A percentile compares a stretch with the other conserved stretches of the same genome.
phyloP scores from a whole-genome alignment of 2,113 vertebrate species.

The Phylloscopus whistleri region DNA sequence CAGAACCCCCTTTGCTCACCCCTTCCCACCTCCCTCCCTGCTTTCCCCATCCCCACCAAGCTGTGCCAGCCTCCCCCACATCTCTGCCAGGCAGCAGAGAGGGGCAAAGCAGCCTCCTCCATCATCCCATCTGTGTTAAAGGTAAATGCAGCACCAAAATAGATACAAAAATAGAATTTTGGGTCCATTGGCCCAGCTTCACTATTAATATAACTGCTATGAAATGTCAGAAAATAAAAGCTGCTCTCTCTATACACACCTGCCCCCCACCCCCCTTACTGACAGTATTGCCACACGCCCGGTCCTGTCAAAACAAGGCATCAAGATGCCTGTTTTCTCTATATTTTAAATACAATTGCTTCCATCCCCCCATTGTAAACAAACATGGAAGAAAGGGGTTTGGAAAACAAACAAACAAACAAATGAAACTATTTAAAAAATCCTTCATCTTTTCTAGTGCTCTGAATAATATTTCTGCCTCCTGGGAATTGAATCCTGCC shows the following conservation, averaged over 20 bases:
- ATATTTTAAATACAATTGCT: not conserved
- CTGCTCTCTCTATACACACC: slow-evolving; percentile 27
- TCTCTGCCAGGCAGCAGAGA: not conserved
- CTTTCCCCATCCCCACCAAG: not conserved
- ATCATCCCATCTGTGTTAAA: slow-evolving; percentile 35
- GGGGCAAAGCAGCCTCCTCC: slow-evolving; percentile 20
- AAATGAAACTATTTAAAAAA: not conserved
- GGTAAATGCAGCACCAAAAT: slow-evolving; percentile 74
- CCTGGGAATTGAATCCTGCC: not conserved
- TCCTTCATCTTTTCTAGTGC: not conserved
- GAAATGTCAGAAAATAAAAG: slow-evolving; percentile 74
- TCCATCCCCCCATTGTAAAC: slow-evolving; percentile 31
- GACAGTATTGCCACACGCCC: not conserved
- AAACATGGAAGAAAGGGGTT: slow-evolving; percentile 26
- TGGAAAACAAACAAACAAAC: not conserved
- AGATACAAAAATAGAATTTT: slow-evolving; percentile 77
- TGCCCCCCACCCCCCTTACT: not conserved
- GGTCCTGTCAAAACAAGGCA: not conserved
- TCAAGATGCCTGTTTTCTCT: not conserved
- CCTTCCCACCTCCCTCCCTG: not conserved
- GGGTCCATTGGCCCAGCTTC: not conserved
- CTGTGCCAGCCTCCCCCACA: not conserved
- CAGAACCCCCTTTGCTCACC: not conserved
- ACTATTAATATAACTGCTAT: slow-evolving; percentile 55
- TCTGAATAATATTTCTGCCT: slow-evolving; percentile 38